A percentile compares a stretch with the other conserved stretches of the same genome.
phyloP scores from a whole-genome alignment of 92 coral and sea anemone genomes.

The Micromussa lordhowensis region DNA sequence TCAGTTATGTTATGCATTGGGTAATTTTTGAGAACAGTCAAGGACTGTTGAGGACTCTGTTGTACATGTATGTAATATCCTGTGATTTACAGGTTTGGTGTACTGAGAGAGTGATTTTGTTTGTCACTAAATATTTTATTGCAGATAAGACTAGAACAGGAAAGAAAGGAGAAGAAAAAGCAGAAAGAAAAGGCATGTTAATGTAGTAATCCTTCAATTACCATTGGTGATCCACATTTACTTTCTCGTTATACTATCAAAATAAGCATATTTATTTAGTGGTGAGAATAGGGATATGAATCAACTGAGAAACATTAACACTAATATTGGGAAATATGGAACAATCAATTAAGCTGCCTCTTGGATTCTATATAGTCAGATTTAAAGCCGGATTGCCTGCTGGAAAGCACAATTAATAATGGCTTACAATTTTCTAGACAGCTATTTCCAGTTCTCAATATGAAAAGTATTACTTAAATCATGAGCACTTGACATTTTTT shows the following conservation, averaged over 20 bases:
- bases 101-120: neutral
- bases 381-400: no score
- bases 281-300: no score
- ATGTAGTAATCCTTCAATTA: neutral
- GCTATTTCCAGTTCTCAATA: no score
- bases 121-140: neutral
- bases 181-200: constrained; percentile 90
- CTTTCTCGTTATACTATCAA: neutral
- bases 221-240: neutral
- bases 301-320: no score
- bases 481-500: no score
- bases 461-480: no score
- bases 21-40: no score
- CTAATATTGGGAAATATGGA: neutral
- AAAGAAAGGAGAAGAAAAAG: constrained; percentile 90
- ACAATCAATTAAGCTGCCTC: neutral
- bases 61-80: neutral
- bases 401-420: no score
- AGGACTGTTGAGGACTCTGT: neutral
- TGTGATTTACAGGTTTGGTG: neutral
- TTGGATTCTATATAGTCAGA: no score
- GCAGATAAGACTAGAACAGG: constrained; percentile 94
- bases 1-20: no score
- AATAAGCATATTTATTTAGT: no score
- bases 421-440: no score